Evolutionary conservation across 2,888 invertebrate species (phyloP).

Genomic region (Agrilus cyanescens): DNA sequence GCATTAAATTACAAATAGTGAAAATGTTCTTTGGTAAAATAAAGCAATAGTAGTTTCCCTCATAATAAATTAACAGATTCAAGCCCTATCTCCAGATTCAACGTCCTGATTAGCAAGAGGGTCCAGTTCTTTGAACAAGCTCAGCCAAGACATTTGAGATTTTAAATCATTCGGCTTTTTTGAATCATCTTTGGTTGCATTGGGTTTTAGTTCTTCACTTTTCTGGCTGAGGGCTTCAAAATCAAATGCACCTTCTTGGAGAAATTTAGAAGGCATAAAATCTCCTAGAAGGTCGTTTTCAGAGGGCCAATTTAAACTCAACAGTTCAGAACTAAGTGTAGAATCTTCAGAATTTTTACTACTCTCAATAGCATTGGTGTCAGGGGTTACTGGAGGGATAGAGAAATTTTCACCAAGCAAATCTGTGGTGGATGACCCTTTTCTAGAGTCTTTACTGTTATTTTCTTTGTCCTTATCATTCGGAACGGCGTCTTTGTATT

Average conservation of each 20-base stretch:
- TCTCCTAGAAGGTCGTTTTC: slow-evolving; percentile 25
- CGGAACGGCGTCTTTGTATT: slow-evolving; percentile 42
- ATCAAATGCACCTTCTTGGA: slow-evolving; percentile 29
- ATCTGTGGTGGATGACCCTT: slow-evolving; percentile 12
- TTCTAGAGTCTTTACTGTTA: slow-evolving; percentile 4
- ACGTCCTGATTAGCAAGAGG: slow-evolving; percentile 77
- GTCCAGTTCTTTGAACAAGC: slow-evolving; percentile 86
- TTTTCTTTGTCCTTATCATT: slow-evolving; percentile 16
- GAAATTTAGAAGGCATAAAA: slow-evolving; percentile 33
- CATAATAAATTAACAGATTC: no score
- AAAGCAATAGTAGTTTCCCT: no score
- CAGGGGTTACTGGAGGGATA: slow-evolving; percentile 11
- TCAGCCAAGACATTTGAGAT: slow-evolving; percentile 57
- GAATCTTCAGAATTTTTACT: slow-evolving; percentile 11
- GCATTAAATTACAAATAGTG: no score
- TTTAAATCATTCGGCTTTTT: slow-evolving; percentile 20
- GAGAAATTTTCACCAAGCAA: slow-evolving; percentile 31
- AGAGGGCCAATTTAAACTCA: slow-evolving; percentile 27
- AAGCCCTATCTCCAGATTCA: slow-evolving; percentile 13
- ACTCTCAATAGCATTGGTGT: slow-evolving; percentile 10
- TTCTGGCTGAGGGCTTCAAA: slow-evolving; percentile 23
- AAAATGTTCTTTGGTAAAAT: no score
- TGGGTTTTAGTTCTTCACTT: slow-evolving; percentile 20
- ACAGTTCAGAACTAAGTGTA: slow-evolving; percentile 22
- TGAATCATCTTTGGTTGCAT: slow-evolving; percentile 8